Conservation (phyloP, 64 coral and sea anemone species). For the Montipora cactus region DNA sequence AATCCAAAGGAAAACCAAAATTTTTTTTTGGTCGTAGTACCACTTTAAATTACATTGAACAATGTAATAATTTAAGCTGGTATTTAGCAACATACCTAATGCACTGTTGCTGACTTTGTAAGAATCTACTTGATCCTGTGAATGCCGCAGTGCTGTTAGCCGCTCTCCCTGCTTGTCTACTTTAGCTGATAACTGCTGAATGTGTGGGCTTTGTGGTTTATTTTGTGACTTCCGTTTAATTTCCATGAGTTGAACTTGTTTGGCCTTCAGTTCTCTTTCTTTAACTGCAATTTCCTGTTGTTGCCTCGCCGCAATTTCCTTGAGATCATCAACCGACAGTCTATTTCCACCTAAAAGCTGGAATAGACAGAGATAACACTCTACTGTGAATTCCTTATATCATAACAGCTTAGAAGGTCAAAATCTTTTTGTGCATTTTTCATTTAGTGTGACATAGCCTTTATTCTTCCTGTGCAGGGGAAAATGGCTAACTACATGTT, state of each 20-base stretch:
- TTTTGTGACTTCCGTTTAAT: constrained; percentile 72
- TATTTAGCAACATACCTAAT: constrained; percentile 65
- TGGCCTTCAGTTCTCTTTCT: constrained; percentile 75
- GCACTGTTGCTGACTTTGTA: constrained; percentile 72
- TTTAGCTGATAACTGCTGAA: constrained; percentile 74
- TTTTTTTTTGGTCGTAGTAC: too few relatives aligned
- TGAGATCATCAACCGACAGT: constrained; percentile 75
- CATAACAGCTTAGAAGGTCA: too few relatives aligned
- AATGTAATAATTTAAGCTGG: too few relatives aligned
- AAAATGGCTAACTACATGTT: too few relatives aligned
- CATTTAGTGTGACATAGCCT: too few relatives aligned
- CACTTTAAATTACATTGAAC: too few relatives aligned
- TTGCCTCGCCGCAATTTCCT: constrained; percentile 71
- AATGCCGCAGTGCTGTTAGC: constrained; percentile 67
- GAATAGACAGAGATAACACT: too few relatives aligned
- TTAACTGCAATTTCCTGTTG: constrained; percentile 88
- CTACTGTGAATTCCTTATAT: too few relatives aligned
- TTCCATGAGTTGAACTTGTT: constrained; percentile 76
- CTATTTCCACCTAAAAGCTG: constrained; percentile 55
- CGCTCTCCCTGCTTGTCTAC: constrained; percentile 72
- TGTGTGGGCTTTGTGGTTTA: constrained; percentile 59
- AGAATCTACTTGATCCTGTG: constrained; percentile 71
- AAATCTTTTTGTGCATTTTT: too few relatives aligned
- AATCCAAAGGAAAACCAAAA: too few relatives aligned
- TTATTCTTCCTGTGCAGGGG: too few relatives aligned